Evolutionary conservation across 2,113 vertebrate species (phyloP), one percentile per base, ranked within the genome.

Genomic region (Holacanthus passer): DNA sequence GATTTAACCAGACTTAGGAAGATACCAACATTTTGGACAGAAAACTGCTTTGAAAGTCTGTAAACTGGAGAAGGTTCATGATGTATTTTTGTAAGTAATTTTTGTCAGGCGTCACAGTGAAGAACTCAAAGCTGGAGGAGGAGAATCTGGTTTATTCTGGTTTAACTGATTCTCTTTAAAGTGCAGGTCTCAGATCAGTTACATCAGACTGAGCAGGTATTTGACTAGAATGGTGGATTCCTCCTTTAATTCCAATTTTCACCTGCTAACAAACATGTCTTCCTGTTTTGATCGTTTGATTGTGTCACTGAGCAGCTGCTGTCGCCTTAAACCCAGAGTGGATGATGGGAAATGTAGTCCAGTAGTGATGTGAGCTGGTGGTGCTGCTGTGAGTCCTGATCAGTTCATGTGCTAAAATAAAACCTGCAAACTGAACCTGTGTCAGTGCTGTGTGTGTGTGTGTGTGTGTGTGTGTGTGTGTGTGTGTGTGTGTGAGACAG

Each of bases 311-410:
- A n/a, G n/a, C n/a, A n/a, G 35, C 65, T 65, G 82, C 79, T 79
- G 63, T 59, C 67, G 90, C 88, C 87, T 87, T 89, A 85, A 87
- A 22, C 11, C 73, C 65, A 71, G 64, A 81, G 69, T 29, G 87
- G 17, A 77, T 90, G 37, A 76, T 85, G 82, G 81, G 85, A 89
- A 59, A 85, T 77, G 78, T 84, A 84, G 85, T 87, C 47, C 29
- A 3, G 56, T 37, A 37, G 35, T 37, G 35, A 37, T 37, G 35
- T 5, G 8, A 8, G 35, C 35, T 1, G 35, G 35, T 37, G 35
- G 35, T 37, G 35, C 35, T 37, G 35, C 8, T 37, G n/a, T n/a
- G 35, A 37, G 35, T 58, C 16, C 16, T 60, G 58, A 78, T 45
- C 50, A 50, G 35, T 27, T 81, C 56, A 71, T 79, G 76, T 77